Evolutionary conservation across 2,888 invertebrate genomes (phyloP).

Genomic region (Bellardia bayeri): DNA sequence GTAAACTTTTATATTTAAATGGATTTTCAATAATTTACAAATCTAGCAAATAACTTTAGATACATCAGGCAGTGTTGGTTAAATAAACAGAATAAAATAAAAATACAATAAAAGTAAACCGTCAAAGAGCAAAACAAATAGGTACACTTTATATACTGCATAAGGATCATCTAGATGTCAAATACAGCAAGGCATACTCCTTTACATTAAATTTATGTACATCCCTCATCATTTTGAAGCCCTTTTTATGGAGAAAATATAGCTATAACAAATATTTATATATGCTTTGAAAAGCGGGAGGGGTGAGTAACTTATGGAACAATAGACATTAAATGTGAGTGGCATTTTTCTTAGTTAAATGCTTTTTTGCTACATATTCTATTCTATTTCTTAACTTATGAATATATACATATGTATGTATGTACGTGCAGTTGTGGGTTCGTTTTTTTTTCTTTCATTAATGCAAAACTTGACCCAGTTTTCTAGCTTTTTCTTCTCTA

Average conservation of each 20-base stretch:
- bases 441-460: conserved; percentile 54
- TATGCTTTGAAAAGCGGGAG: not conserved
- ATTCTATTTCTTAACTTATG: not conserved
- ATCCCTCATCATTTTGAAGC: conserved; percentile 10
- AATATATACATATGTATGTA: not conserved
- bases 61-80: conserved; percentile 8
- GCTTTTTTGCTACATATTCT: not conserved
- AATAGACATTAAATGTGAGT: conserved; percentile 36
- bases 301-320: conserved; percentile 1
- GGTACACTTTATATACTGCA: conserved; percentile 3
- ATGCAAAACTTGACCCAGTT: conserved; percentile 77
- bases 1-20: conserved; percentile 24
- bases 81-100: conserved; percentile 2
- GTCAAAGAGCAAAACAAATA: conserved; percentile 52
- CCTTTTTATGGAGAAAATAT: not conserved
- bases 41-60: conserved; percentile 20
- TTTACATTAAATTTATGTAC: not conserved
- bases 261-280: not conserved
- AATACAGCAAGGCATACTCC: not conserved
- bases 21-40: conserved; percentile 41
- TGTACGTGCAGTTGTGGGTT: conserved; percentile 43
- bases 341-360: conserved; percentile 40
- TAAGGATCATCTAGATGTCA: not conserved
- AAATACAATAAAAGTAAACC: not conserved
- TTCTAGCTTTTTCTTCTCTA: conserved; percentile 48